These are phyloP conservation scores for Thumatha senex DNA, from an alignment of 2,888 invertebrate species.

Conservation along the genomic window DNA sequence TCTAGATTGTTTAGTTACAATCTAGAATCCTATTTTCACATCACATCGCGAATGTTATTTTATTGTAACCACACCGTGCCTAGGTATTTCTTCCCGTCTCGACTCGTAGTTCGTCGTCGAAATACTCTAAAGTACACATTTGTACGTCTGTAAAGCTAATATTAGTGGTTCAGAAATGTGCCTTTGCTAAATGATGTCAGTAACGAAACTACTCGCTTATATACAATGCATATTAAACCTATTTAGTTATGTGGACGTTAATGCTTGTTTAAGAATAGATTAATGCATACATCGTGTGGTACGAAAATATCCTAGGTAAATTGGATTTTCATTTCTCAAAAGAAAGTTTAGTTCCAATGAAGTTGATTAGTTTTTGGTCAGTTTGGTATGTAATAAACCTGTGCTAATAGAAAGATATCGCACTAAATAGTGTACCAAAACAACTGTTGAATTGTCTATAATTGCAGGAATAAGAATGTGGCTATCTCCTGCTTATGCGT, in stretches of 20 bases:
- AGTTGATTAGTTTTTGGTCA: not conserved
- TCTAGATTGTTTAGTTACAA: too few species aligned
- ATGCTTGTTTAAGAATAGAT: not conserved
- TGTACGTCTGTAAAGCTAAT: constrained; percentile 48
- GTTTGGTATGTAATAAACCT: too few species aligned
- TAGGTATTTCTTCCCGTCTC: constrained; percentile 26
- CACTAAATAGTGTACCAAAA: too few species aligned
- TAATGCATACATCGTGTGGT: constrained; percentile 4
- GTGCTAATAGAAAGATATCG: too few species aligned
- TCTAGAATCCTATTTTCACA: too few species aligned
- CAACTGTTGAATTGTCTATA: too few species aligned
- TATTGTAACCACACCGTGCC: not conserved
- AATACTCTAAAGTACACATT: constrained; percentile 52
- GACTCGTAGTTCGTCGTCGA: constrained; percentile 35
- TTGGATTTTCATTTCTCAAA: too few species aligned
- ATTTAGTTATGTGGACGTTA: too few species aligned
- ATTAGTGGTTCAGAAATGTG: constrained; percentile 53
- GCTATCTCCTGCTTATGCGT: too few species aligned
- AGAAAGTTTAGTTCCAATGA: too few species aligned
- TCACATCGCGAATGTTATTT: constrained; percentile 14
- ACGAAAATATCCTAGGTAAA: not conserved
- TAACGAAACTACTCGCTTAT: constrained; percentile 34
- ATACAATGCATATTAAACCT: not conserved
- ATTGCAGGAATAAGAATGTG: too few species aligned
- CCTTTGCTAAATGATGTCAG: constrained; percentile 53